Percentiles rank a stretch among this genome's conserved stretches.
Evolutionary conservation across 1,140 invertebrate species (phyloP).

Genomic region (Drosophila watanabei): DNA sequence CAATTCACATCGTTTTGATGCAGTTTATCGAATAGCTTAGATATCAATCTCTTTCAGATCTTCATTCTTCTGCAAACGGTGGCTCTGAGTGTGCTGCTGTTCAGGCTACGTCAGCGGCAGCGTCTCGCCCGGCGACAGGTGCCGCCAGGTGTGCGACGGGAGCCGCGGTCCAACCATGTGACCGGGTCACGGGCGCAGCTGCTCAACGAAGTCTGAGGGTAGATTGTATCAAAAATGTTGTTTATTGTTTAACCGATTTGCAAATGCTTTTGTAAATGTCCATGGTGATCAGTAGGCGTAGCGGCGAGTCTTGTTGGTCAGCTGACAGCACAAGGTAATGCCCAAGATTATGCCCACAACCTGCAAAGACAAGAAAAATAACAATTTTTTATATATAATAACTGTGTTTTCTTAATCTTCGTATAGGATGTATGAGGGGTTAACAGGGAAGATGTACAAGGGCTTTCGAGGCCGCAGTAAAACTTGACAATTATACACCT

Average conservation of each 20-base stretch:
- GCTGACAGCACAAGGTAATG: conserved; percentile 71
- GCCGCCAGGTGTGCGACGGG: conserved; percentile 66
- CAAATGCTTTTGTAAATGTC: conserved; percentile 56
- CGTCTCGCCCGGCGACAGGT: conserved; percentile 52
- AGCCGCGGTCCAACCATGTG: conserved; percentile 66
- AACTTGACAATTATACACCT: background rate
- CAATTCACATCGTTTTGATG: conserved; percentile 9
- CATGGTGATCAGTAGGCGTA: conserved; percentile 64
- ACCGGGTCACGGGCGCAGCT: conserved; percentile 57
- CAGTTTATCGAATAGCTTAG: background rate
- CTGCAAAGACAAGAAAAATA: conserved; percentile 30
- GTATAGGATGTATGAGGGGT: background rate
- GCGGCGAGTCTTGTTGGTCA: conserved; percentile 71
- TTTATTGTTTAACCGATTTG: conserved; percentile 54
- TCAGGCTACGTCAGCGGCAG: conserved; percentile 52
- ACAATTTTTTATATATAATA: background rate
- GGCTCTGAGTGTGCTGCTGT: conserved; percentile 60
- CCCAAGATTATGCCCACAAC: conserved; percentile 70
- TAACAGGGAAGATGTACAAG: background rate
- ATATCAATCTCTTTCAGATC: conserved; percentile 36
- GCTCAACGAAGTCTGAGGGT: conserved; percentile 53
- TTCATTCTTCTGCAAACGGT: conserved; percentile 68
- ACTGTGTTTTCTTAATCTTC: background rate
- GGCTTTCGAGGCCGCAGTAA: background rate
- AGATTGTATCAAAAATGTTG: conserved; percentile 27